Conservation (phyloP, 2,888 invertebrate genomes). For the Platycheirus rosarum region DNA sequence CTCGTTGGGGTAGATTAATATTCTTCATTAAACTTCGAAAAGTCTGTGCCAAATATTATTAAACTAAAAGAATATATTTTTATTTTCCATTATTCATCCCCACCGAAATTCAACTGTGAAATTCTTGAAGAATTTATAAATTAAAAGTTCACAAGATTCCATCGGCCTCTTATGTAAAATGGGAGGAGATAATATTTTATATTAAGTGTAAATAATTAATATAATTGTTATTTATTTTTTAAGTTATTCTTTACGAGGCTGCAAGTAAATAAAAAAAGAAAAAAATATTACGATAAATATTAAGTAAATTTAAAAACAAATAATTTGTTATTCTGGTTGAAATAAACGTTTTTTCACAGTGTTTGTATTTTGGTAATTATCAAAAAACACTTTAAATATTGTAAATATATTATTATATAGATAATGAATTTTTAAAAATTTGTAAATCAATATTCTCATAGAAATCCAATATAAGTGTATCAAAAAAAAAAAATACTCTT, state of each 20-base stretch:
- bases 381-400: conserved; percentile 62
- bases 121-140: conserved; percentile 43
- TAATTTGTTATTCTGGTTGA: conserved; percentile 52
- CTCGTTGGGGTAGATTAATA: conserved; percentile 63
- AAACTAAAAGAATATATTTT: conserved; percentile 30
- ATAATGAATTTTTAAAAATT: conserved; percentile 55
- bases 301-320: conserved; percentile 30
- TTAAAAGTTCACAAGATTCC: conserved; percentile 57
- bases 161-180: conserved; percentile 30
- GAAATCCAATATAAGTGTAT: conserved; percentile 62
- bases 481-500: conserved; percentile 59
- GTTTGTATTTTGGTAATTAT: conserved; percentile 45
- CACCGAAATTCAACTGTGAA: conserved; percentile 77
- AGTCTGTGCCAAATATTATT: conserved; percentile 66
- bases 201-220: conserved; percentile 68
- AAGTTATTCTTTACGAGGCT: conserved; percentile 82
- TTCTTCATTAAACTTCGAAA: conserved; percentile 69
- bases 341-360: conserved; percentile 39
- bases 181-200: conserved; percentile 36
- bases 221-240: conserved; percentile 82
- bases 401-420: conserved; percentile 59
- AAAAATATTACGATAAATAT: conserved; percentile 47
- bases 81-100: conserved; percentile 77
- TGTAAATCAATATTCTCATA: conserved; percentile 59
- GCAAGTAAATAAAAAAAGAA: conserved; percentile 62